A percentile compares a stretch with the other conserved stretches of the same genome.
Conservation (phyloP, 2,888 invertebrate species). For the Willowsia nigromaculata region DNA sequence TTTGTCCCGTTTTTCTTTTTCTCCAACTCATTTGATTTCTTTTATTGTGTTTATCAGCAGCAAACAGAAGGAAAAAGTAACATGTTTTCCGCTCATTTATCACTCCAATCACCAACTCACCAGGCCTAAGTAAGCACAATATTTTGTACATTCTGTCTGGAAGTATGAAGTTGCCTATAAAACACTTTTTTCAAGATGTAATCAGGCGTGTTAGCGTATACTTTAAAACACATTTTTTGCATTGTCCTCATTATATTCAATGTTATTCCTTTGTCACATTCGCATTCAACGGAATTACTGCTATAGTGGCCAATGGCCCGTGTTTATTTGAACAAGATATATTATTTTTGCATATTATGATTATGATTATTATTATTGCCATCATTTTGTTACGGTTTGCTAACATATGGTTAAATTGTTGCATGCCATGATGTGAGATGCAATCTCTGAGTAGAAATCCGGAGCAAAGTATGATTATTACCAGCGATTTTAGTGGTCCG, state of each 20-base stretch:
- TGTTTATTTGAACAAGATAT: slow-evolving; percentile 35
- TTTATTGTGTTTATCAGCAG: slow-evolving; percentile 52
- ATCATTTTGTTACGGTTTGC: slow-evolving; percentile 25
- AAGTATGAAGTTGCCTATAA: not conserved
- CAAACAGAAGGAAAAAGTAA: slow-evolving; percentile 58
- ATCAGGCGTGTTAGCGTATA: slow-evolving; percentile 15
- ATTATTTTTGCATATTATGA: slow-evolving; percentile 41
- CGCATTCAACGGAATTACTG: not conserved
- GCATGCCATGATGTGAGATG: slow-evolving; percentile 16
- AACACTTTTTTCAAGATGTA: slow-evolving; percentile 1
- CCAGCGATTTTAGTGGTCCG: slow-evolving; percentile 14
- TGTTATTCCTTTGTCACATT: not conserved
- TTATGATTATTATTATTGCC: slow-evolving; percentile 38
- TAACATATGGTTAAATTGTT: slow-evolving; percentile 47
- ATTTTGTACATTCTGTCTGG: not conserved
- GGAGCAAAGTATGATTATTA: not conserved
- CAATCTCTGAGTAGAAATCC: slow-evolving; percentile 3
- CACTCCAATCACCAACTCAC: slow-evolving; percentile 70
- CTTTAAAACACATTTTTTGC: slow-evolving; percentile 12
- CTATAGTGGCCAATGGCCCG: not conserved
- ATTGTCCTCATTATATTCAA: not conserved
- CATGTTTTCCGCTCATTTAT: slow-evolving; percentile 69
- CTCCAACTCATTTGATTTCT: slow-evolving; percentile 1
- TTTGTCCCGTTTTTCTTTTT: not conserved
- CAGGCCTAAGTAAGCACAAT: slow-evolving; percentile 39